Conservation (phyloP, 2,113 vertebrate species). For the Cranoglanis bouderius region DNA sequence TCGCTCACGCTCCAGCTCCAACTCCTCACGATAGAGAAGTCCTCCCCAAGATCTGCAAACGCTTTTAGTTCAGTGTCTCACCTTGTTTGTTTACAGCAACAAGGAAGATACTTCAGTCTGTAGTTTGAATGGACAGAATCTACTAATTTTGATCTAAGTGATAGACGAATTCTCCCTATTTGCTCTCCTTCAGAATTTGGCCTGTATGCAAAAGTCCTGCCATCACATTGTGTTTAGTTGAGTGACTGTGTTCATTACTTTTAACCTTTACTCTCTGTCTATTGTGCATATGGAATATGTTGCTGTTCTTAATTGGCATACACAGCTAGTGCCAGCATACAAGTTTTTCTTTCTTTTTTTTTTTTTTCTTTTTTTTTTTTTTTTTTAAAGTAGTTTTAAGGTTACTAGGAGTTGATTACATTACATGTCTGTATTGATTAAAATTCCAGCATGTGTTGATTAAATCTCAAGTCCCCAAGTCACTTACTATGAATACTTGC, state of each 20-base stretch:
- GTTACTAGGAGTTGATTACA: not conserved
- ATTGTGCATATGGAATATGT: constrained; percentile 3
- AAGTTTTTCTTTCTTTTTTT: not conserved
- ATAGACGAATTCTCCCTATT: not conserved
- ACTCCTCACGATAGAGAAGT: constrained; percentile 88
- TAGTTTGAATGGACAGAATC: constrained; percentile 1
- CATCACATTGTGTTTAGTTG: not conserved
- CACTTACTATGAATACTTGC: not conserved
- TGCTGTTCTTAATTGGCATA: not conserved
- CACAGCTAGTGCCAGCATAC: not conserved
- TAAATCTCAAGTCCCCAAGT: not conserved
- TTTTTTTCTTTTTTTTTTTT: constrained; percentile 2
- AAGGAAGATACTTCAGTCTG: not conserved
- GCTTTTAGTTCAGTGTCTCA: constrained; percentile 7
- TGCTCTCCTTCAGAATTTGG: not conserved
- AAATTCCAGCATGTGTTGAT: not conserved
- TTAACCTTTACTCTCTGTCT: not conserved
- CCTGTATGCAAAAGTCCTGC: not conserved
- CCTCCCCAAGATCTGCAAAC: constrained; percentile 16
- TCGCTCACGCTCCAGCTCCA: constrained; percentile 95
- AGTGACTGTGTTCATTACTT: not conserved
- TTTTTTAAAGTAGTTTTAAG: constrained; percentile 5
- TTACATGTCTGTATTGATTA: constrained; percentile 22
- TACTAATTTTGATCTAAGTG: not conserved
- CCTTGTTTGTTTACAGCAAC: not conserved